Conservation (phyloP, 2,888 invertebrate genomes). For the Trachelus iudaicus region DNA sequence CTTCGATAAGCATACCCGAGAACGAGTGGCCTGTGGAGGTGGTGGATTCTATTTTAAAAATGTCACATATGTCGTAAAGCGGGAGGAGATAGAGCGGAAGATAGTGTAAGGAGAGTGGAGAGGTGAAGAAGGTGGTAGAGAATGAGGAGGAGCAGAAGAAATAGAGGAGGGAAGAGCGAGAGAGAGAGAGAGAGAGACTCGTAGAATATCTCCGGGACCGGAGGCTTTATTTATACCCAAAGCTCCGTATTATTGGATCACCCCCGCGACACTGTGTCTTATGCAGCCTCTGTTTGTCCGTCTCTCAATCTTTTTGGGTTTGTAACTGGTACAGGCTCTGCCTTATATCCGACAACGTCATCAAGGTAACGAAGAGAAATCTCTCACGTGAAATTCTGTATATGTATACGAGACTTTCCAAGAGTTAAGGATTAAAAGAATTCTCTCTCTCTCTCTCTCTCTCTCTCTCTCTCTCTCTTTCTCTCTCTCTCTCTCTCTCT, state of each 20-base stretch:
- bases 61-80: neutral
- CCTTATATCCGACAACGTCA: too few relatives aligned
- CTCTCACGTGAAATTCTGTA: too few relatives aligned
- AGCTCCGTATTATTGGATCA: slow-evolving; percentile 64
- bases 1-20: neutral
- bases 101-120: slow-evolving; percentile 9
- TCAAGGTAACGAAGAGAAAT: too few relatives aligned
- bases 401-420: too few relatives aligned
- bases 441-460: too few relatives aligned
- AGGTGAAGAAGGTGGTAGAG: slow-evolving; percentile 14
- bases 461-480: too few relatives aligned
- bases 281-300: slow-evolving; percentile 47
- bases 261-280: slow-evolving; percentile 57
- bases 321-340: too few relatives aligned
- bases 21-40: neutral
- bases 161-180: slow-evolving; percentile 7
- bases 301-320: slow-evolving; percentile 30
- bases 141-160: slow-evolving; percentile 8
- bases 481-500: neutral
- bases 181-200: neutral
- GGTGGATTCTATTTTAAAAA: neutral
- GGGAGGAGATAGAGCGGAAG: neutral
- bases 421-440: too few relatives aligned
- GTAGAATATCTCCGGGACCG: slow-evolving; percentile 48
- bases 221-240: slow-evolving; percentile 62